These are phyloP conservation scores for Drosophila mojavensis DNA, from an alignment of 1,140 invertebrate species.

Conservation along the genomic window DNA sequence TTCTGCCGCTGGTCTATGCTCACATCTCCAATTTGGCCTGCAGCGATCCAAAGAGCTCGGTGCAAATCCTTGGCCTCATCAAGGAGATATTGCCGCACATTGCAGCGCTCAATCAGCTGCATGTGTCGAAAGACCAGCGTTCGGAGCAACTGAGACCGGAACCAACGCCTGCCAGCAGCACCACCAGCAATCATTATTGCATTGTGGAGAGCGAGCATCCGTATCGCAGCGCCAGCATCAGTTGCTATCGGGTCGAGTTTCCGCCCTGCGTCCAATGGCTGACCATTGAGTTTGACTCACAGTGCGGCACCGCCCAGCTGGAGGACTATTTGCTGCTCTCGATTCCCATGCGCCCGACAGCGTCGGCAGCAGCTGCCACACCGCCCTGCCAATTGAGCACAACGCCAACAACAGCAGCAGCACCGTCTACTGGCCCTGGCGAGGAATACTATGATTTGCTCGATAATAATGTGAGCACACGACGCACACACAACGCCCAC, in stretches of 20 bases:
- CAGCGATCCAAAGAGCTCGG: constrained; percentile 94
- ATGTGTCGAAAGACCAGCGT: constrained; percentile 83
- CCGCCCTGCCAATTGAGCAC: constrained; percentile 26
- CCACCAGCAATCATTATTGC: constrained; percentile 94
- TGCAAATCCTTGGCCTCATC: constrained; percentile 95
- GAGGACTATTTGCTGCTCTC: constrained; percentile 96
- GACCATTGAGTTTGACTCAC: constrained; percentile 95
- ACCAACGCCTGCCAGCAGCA: constrained; percentile 60
- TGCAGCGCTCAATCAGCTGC: constrained; percentile 91
- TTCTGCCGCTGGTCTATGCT: constrained; percentile 91
- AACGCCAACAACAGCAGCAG: neutral
- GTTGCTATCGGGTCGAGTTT: constrained; percentile 95
- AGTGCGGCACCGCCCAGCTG: constrained; percentile 95
- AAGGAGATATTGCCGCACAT: constrained; percentile 96
- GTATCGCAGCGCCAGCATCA: constrained; percentile 95
- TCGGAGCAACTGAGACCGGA: constrained; percentile 38
- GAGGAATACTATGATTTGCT: constrained; percentile 76
- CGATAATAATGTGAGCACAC: constrained; percentile 64
- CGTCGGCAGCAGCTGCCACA: neutral
- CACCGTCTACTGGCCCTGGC: constrained; percentile 8
- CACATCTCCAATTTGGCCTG: constrained; percentile 92
- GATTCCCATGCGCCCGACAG: constrained; percentile 86
- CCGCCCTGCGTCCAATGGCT: constrained; percentile 95
- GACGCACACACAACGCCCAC: constrained; percentile 54
- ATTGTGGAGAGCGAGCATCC: constrained; percentile 98